Base-by-base conservation (phyloP, 2,888 invertebrate species). In the Cynaeus angustus region DNA sequence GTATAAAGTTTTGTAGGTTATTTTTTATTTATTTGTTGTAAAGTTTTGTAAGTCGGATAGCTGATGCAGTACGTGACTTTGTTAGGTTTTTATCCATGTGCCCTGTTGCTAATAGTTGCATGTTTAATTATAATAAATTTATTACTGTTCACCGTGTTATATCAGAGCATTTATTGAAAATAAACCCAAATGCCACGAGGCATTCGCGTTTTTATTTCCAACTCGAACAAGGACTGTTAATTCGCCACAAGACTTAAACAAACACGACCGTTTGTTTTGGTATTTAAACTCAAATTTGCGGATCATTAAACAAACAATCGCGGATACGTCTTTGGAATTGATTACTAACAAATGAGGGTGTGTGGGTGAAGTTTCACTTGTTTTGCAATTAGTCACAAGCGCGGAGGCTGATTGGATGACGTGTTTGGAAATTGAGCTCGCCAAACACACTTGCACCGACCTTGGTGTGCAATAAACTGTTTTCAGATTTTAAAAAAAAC, bases 121-220 rank as follows among this genome's bases (percentile, higher is more conserved):
- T 79, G 79, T 79, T 78, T 78, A 75, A 71, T 75, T 58, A 77
- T 79, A 77, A 77, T 72, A 75, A 78, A 77, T 78, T 79, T 80
- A 79, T 82, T 79, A 80, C 75, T 81, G 80, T 81, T 81, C 80
- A 80, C 79, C 79, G 80, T 81, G 79, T 81, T 80, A 78, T 76
- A 77, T 77, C 76, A 77, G 76, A 78, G 78, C 77, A 78, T 78
- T 75, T 78, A 77, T 77, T 73, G 65, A 73, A 74, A 67, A 59
- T 59, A 59, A 67, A 67, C 12, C 37, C 56, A 66, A 55, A 33
- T 21, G 53, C 53, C 33, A 37, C 33, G 8, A 33, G 33, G 21
- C 21, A 21, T 21, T 3, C 21, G 2, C 33, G 33, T 33, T 1
- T 28, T 33, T 33, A 33, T 33, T 33, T 33, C n/a, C 33, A 21